These are phyloP conservation scores for Aramus guarauna DNA, from an alignment of 2,113 vertebrate species.

Conservation along the genomic window DNA sequence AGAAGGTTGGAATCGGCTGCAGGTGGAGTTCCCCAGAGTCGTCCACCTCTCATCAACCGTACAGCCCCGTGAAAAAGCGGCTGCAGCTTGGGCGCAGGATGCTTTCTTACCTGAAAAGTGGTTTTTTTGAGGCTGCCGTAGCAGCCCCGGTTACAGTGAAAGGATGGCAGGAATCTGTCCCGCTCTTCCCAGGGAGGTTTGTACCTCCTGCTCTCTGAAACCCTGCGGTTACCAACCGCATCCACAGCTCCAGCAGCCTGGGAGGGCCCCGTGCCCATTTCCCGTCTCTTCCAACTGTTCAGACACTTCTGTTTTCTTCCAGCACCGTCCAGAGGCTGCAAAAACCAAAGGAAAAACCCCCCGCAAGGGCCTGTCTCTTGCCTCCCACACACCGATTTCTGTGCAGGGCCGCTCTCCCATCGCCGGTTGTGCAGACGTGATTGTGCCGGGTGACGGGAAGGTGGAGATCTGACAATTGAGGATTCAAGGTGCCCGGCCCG, in stretches of 20 bases:
- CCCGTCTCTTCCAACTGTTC: not conserved
- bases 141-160: not conserved
- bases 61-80: fast-evolving
- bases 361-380: not conserved
- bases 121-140: not conserved
- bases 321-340: not conserved
- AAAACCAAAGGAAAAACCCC: too few relatives aligned
- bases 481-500: not conserved
- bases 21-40: not conserved
- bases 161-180: not conserved
- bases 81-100: fast-evolving
- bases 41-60: fast-evolving
- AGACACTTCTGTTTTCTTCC: not conserved
- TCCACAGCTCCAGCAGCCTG: not conserved
- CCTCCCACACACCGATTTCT: not conserved
- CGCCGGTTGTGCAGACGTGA: not conserved
- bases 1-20: not conserved
- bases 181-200: not conserved
- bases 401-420: not conserved
- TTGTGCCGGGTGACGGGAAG: not conserved
- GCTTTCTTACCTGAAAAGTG: not conserved
- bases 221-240: fast-evolving
- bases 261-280: not conserved
- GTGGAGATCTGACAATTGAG: not conserved
- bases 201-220: not conserved